Percentiles rank a stretch among this genome's conserved stretches.
Evolutionary conservation across 2,888 invertebrate genomes (phyloP).

Genomic region (Gnatocerus cornutus): DNA sequence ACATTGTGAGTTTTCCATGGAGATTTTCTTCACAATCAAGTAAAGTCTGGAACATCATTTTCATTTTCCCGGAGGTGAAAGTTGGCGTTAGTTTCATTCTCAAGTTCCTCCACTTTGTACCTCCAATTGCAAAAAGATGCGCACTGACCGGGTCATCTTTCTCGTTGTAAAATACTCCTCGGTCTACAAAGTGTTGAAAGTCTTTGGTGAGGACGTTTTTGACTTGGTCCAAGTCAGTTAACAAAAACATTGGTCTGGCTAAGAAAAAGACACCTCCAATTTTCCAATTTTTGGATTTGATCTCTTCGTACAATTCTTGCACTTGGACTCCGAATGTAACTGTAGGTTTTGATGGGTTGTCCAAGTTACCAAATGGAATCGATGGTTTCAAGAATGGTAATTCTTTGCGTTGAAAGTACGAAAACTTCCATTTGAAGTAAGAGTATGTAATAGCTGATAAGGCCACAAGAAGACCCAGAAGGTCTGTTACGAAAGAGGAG

Average conservation of each 20-base stretch:
- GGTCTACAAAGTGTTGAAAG: constrained; percentile 76
- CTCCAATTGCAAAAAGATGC: constrained; percentile 73
- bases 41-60: constrained; percentile 55
- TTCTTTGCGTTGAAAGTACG: constrained; percentile 48
- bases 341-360: constrained; percentile 26
- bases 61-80: constrained; percentile 78
- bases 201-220: constrained; percentile 74
- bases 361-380: constrained; percentile 47
- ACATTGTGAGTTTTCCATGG: neutral
- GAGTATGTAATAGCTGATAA: too few relatives aligned
- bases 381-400: constrained; percentile 45
- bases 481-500: neutral
- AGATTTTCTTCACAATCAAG: constrained; percentile 3
- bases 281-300: constrained; percentile 34
- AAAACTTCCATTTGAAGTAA: constrained; percentile 42
- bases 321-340: constrained; percentile 32
- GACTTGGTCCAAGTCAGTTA: constrained; percentile 55
- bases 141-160: constrained; percentile 74
- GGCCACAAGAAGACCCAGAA: neutral
- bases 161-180: constrained; percentile 75
- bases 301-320: constrained; percentile 45
- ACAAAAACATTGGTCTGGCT: constrained; percentile 46
- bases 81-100: constrained; percentile 77
- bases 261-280: constrained; percentile 25
- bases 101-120: constrained; percentile 75